These are phyloP conservation scores for Grantiella picta DNA, from an alignment of 2,113 vertebrate genomes.

Conservation along the genomic window DNA sequence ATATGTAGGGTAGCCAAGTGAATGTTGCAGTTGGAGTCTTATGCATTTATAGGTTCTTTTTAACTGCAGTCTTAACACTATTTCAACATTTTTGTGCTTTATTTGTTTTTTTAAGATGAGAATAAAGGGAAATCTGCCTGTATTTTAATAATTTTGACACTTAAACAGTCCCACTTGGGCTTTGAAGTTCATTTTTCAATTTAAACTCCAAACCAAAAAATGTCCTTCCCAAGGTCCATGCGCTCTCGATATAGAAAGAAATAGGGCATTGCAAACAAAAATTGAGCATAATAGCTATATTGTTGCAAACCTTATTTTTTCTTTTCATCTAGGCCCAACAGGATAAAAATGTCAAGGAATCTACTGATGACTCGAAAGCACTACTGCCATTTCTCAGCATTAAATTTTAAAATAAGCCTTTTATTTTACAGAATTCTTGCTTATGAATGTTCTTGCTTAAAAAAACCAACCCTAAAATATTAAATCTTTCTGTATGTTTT, in stretches of 20 bases:
- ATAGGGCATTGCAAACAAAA: neutral
- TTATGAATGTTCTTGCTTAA: neutral
- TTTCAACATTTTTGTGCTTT: conserved; percentile 21
- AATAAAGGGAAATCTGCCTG: conserved; percentile 3
- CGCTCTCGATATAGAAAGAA: neutral
- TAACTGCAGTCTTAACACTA: conserved; percentile 1
- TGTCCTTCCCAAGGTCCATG: conserved; percentile 1
- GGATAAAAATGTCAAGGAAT: neutral
- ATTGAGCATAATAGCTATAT: neutral
- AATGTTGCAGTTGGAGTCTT: conserved; percentile 43
- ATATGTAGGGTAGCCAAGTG: conserved; percentile 24
- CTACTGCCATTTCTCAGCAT: neutral
- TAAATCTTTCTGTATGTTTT: neutral
- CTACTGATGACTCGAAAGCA: neutral
- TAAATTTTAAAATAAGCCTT: neutral
- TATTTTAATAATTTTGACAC: conserved; percentile 42
- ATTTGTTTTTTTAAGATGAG: conserved; percentile 22
- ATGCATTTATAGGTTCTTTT: conserved; percentile 6
- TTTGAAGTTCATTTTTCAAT: conserved; percentile 43
- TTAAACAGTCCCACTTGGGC: conserved; percentile 3
- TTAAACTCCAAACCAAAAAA: conserved; percentile 49
- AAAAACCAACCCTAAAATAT: neutral
- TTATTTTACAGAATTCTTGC: neutral
- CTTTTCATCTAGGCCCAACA: neutral
- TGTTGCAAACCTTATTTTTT: neutral